Percentiles rank a stretch among this genome's conserved stretches.
These are phyloP conservation scores for Ichneumon xanthorius DNA, from an alignment of 2,888 invertebrate species.

Conservation along the genomic window DNA sequence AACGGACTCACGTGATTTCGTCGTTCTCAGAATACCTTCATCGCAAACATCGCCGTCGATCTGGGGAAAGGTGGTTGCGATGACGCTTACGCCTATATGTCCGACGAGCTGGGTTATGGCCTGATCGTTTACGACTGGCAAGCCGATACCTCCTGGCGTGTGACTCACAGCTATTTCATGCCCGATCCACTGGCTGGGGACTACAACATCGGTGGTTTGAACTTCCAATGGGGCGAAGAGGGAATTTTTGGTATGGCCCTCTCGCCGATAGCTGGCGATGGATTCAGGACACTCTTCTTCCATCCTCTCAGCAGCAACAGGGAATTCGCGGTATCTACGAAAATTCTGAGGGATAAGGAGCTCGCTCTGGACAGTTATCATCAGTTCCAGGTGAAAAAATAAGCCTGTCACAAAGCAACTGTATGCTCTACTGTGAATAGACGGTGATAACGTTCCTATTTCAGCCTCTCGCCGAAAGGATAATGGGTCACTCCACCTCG, in stretches of 20 bases:
- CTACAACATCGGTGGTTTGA: slow-evolving; percentile 92
- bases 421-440: background rate
- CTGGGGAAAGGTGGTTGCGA: slow-evolving; percentile 89
- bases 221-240: slow-evolving; percentile 94
- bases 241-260: slow-evolving; percentile 93
- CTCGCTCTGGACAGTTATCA: slow-evolving; percentile 90
- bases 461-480: slow-evolving; percentile 87
- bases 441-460: slow-evolving; percentile 7
- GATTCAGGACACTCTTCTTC: slow-evolving; percentile 91
- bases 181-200: slow-evolving; percentile 93
- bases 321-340: slow-evolving; percentile 92
- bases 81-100: slow-evolving; percentile 92
- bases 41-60: slow-evolving; percentile 95
- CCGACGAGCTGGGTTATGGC: slow-evolving; percentile 93
- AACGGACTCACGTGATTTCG: background rate
- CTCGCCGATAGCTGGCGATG: slow-evolving; percentile 89
- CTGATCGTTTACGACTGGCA: slow-evolving; percentile 92
- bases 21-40: slow-evolving; percentile 88
- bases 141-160: slow-evolving; percentile 92
- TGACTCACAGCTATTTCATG: slow-evolving; percentile 92
- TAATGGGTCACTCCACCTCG: slow-evolving; percentile 90
- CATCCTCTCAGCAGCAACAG: slow-evolving; percentile 92
- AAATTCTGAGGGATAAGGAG: slow-evolving; percentile 89
- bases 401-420: background rate
- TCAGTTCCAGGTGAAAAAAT: slow-evolving; percentile 87